Conservation (phyloP, 1,140 invertebrate species). For the Dolichoris vasculosae region DNA sequence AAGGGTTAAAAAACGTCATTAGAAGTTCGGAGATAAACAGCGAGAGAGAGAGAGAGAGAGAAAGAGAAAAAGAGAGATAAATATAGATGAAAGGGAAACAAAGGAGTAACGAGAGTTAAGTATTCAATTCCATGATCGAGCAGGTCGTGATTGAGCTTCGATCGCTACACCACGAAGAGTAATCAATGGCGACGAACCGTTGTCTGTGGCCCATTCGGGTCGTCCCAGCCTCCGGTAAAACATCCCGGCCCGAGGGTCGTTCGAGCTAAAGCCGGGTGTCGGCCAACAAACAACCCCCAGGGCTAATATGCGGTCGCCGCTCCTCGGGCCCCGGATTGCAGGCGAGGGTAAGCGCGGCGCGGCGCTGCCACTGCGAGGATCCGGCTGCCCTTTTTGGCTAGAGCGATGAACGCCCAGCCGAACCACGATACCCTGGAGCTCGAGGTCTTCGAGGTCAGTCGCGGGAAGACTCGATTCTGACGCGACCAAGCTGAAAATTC, state of each 20-base stretch:
- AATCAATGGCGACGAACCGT: background rate
- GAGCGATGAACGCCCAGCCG: conserved; percentile 56
- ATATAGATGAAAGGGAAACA: background rate
- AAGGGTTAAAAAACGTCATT: background rate
- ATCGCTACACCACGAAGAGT: too few species aligned
- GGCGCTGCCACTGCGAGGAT: conserved; percentile 21
- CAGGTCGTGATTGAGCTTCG: background rate
- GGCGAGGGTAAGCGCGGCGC: conserved; percentile 17
- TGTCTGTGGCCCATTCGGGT: background rate
- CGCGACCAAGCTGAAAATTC: background rate
- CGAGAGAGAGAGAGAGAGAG: background rate
- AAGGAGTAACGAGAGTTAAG: background rate
- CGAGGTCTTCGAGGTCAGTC: conserved; percentile 73
- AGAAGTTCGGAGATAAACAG: background rate
- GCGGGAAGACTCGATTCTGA: too few species aligned
- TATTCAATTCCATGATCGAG: too few species aligned
- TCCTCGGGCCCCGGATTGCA: conserved; percentile 22
- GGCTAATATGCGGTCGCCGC: conserved; percentile 40
- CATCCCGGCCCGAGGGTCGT: background rate
- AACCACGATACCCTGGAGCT: conserved; percentile 70
- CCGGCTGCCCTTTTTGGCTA: conserved; percentile 16
- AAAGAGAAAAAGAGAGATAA: background rate
- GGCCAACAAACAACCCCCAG: background rate
- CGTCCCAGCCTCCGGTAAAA: background rate
- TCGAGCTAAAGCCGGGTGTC: background rate